These are phyloP conservation scores for Cyanocitta stelleri DNA, from an alignment of 2,113 vertebrate species.

Conservation along the genomic window DNA sequence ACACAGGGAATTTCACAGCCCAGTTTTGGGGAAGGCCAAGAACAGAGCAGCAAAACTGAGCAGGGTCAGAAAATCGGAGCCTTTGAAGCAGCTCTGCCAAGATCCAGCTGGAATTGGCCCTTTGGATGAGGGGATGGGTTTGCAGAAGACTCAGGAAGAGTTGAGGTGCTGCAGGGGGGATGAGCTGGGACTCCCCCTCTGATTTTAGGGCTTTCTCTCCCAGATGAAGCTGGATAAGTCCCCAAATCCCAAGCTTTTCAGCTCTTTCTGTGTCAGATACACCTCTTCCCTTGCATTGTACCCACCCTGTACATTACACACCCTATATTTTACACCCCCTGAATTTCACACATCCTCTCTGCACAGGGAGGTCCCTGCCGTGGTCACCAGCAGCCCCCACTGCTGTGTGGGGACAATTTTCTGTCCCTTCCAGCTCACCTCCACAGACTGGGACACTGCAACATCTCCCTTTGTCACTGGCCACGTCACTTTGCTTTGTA, in stretches of 20 bases:
- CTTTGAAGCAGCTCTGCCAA: background rate
- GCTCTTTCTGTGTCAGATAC: rapidly evolving
- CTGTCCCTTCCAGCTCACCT: background rate
- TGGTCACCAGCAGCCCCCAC: background rate
- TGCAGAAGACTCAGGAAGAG: background rate
- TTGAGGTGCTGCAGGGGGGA: background rate
- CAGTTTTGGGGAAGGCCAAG: background rate
- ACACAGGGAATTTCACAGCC: background rate
- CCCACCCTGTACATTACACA: rapidly evolving
- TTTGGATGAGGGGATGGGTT: rapidly evolving
- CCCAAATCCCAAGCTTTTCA: background rate
- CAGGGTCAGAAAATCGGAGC: background rate
- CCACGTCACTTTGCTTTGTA: rapidly evolving
- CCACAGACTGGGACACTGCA: rapidly evolving
- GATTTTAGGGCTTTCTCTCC: background rate
- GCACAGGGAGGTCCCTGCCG: background rate
- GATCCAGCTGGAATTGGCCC: rapidly evolving
- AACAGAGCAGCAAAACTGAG: background rate
- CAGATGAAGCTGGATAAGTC: rapidly evolving
- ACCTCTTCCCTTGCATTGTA: rapidly evolving
- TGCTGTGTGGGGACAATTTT: background rate
- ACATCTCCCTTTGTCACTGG: background rate
- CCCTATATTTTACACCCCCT: background rate
- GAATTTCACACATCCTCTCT: background rate
- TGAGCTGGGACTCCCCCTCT: background rate